Evolutionary conservation across 2,888 invertebrate species (phyloP).

Genomic region (Yponomeuta sedellus): DNA sequence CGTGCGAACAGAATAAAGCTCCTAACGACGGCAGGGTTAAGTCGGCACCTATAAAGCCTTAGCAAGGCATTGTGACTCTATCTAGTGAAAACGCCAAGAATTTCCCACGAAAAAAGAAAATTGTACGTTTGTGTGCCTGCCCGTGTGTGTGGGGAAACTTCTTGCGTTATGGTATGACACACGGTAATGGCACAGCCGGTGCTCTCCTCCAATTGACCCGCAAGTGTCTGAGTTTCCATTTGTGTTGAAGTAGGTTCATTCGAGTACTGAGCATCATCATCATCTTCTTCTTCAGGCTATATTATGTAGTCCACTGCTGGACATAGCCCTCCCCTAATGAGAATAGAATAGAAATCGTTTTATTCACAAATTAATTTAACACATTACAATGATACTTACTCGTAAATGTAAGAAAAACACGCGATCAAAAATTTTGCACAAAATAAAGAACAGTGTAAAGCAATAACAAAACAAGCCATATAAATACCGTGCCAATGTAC

Average conservation of each 20-base stretch:
- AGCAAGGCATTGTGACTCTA: slow-evolving; percentile 41
- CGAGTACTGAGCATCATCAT: too few relatives aligned
- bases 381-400: too few relatives aligned
- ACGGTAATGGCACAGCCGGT: slow-evolving; percentile 8
- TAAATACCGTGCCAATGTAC: too few relatives aligned
- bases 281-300: too few relatives aligned
- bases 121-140: slow-evolving; percentile 28
- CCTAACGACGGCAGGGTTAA: slow-evolving; percentile 26
- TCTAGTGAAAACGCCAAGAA: slow-evolving; percentile 56
- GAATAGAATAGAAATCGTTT: too few relatives aligned
- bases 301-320: too few relatives aligned
- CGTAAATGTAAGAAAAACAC: too few relatives aligned
- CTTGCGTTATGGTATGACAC: slow-evolving; percentile 38
- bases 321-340: too few relatives aligned
- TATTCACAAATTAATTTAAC: too few relatives aligned
- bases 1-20: slow-evolving; percentile 23
- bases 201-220: background rate
- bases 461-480: too few relatives aligned
- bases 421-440: too few relatives aligned
- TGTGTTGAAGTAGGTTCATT: background rate
- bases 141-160: slow-evolving; percentile 47
- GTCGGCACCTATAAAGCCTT: slow-evolving; percentile 29
- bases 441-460: too few relatives aligned
- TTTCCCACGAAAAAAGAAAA: slow-evolving; percentile 74
- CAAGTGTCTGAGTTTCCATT: background rate